Evolutionary conservation across 2,888 invertebrate species (phyloP).

Genomic region (Toxonevra muliebris): DNA sequence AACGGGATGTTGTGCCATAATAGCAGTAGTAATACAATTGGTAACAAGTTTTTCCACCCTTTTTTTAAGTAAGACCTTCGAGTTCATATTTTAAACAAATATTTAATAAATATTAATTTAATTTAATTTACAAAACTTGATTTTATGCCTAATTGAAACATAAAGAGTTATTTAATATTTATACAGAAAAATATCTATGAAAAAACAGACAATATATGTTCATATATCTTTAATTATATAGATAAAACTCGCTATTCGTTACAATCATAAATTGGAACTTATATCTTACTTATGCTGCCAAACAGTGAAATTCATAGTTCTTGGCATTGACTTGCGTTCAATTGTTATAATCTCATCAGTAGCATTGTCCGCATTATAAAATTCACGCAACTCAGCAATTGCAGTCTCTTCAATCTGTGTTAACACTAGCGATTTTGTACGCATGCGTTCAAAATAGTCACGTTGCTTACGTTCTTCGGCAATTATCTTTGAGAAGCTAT

Average conservation of each 20-base stretch:
- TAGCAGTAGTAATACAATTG: no score
- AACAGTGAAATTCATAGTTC: constrained; percentile 58
- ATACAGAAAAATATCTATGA: no score
- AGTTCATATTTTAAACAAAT: no score
- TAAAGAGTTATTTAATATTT: no score
- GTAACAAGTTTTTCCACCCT: no score
- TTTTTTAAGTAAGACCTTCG: no score
- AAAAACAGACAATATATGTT: no score
- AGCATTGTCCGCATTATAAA: constrained; percentile 77
- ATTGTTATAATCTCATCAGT: constrained; percentile 80
- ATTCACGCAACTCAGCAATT: constrained; percentile 78
- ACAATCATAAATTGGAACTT: constrained; percentile 19
- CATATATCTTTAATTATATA: neutral
- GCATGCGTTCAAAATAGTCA: constrained; percentile 75
- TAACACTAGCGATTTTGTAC: constrained; percentile 76
- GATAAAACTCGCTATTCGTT: neutral
- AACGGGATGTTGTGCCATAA: no score
- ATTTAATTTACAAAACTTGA: no score
- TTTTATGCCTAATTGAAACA: no score
- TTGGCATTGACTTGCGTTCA: constrained; percentile 51
- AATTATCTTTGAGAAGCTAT: constrained; percentile 70
- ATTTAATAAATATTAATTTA: no score
- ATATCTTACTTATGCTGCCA: constrained; percentile 54
- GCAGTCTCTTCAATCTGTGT: constrained; percentile 92
- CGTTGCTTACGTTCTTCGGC: constrained; percentile 78